phyloP scores from a whole-genome alignment of 2,888 invertebrate genomes.

The Mimachlamys varia region DNA sequence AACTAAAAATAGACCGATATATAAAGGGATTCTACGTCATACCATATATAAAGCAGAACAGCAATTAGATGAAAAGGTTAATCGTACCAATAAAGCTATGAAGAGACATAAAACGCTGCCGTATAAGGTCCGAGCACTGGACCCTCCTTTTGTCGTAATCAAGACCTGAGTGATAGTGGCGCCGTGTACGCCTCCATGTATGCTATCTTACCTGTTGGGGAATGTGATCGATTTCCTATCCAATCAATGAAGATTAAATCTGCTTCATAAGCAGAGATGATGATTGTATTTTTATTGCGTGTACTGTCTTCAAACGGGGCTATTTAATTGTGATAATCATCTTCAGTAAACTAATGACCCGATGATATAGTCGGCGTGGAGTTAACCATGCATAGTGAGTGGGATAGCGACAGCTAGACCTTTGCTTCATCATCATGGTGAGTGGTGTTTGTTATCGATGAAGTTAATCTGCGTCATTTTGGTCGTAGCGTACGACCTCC shows the following conservation, averaged over 20 bases:
- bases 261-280: background rate
- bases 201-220: background rate
- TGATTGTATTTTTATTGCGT: background rate
- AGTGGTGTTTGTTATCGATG: background rate
- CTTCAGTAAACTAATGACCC: background rate
- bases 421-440: background rate
- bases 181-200: background rate
- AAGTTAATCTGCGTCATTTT: constrained; percentile 12
- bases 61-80: background rate
- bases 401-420: background rate
- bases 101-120: background rate
- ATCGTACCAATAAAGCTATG: background rate
- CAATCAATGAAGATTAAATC: background rate
- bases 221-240: background rate
- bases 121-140: background rate
- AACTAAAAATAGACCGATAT: background rate
- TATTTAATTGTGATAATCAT: background rate
- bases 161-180: background rate
- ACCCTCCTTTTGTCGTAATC: background rate
- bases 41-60: background rate
- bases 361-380: background rate
- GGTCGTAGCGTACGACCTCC: background rate
- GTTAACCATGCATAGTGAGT: background rate
- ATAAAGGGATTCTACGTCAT: background rate
- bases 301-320: background rate